Base-by-base conservation (phyloP, 2,888 invertebrate species). In the Anoplius nigerrimus region DNA sequence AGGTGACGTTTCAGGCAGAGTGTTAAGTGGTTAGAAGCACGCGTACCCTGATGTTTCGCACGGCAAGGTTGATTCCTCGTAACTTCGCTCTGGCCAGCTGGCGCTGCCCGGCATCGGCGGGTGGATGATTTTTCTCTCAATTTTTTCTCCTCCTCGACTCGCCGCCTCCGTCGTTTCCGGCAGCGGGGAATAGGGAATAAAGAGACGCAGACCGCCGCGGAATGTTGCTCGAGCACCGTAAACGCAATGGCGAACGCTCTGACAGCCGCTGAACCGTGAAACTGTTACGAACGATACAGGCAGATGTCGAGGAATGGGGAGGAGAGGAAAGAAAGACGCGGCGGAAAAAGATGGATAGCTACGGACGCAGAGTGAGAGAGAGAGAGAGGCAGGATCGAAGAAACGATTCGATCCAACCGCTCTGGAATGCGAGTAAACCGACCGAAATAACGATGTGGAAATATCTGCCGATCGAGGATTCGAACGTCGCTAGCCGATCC, bases 261-360 rank as follows among this genome's bases (percentile, higher is more conserved):
- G 78, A 80, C 78, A 78, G 73, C 72, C 76, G 72, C 69, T 77
- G 81, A 79, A 82, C 78, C 78, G 74, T 80, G 82, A 84, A 79
- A 83, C 78, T 76, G 76, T 76, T 75, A 80, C 16, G 48, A 24
- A 60, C 48, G 54, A 63, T 20, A 53, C 34, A 34, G 34, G 34
- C 34, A 34, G 34, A 34, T 34, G 34, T 34, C 11, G 34, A 34
- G 8, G 34, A 13, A 34, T 34, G 34, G 6, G 34, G 34, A 34
- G 34, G 34, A 11, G 11, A 53, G 46, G 34, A 43, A 53, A 62
- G 46, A 66, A 34, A 4, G 34, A 63, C 18, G 62, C n/a, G 22
- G 11, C 22, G n/a, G 45, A 42, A 22, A 24, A 11, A 43, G 59
- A 16, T n/a, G 54, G 51, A 34, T 20, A n/a, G n/a, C n/a, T n/a